Evolutionary conservation across 2,888 invertebrate species (phyloP).

Genomic region (Mesorhabditis spiculigera): DNA sequence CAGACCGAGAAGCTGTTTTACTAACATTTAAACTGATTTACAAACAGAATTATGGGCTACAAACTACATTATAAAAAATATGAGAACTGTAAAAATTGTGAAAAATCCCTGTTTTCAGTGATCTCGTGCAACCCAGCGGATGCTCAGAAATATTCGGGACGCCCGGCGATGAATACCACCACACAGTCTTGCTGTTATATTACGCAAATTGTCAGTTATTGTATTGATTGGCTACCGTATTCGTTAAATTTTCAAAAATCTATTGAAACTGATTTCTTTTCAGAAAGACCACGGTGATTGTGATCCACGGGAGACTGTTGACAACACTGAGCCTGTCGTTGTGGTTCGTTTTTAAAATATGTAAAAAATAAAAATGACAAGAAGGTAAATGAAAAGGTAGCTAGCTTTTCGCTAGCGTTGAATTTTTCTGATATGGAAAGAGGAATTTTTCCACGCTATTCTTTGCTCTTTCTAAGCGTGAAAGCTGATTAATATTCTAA

Average conservation of each 20-base stretch:
- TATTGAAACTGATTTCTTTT: background rate
- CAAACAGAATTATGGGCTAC: background rate
- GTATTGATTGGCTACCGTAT: background rate
- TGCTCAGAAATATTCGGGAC: background rate
- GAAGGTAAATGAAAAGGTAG: no score
- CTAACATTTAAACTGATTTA: background rate
- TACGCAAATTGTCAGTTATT: background rate
- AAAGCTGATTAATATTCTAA: no score
- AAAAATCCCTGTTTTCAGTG: background rate
- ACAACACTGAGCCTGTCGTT: background rate
- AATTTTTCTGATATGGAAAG: no score
- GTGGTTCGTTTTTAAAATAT: background rate
- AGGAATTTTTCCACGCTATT: no score
- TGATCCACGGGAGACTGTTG: slow-evolving; percentile 6
- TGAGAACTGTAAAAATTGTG: no score
- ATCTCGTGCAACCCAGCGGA: background rate
- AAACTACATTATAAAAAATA: background rate
- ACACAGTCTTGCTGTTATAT: background rate
- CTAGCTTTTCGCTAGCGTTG: no score
- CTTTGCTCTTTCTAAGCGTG: no score
- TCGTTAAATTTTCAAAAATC: no score
- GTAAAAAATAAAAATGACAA: no score
- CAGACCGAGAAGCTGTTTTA: background rate
- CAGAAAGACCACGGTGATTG: slow-evolving; percentile 5
- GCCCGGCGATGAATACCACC: slow-evolving; percentile 5